Conservation (phyloP, 2,797 vertebrate species). For the Phyllotis vaccarum region DNA sequence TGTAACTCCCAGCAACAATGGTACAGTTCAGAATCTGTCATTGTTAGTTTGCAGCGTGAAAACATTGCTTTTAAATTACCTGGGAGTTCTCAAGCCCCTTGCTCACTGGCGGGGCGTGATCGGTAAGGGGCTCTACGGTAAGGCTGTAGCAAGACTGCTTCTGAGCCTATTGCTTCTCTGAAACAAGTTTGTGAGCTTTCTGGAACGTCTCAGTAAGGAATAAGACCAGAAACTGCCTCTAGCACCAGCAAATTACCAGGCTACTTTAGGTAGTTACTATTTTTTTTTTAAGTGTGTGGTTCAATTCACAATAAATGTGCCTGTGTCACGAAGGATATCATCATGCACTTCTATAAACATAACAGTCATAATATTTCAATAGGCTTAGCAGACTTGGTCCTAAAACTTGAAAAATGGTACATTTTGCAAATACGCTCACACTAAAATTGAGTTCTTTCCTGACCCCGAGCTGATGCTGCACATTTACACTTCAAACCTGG, state of each 20-base stretch:
- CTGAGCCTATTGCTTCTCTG: not conserved
- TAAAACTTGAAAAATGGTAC: constrained; percentile 47
- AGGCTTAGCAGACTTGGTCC: constrained; percentile 30
- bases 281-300: constrained; percentile 52
- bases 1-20: not conserved
- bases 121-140: too few species aligned
- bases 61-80: constrained; percentile 32
- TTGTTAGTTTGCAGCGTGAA: constrained; percentile 4
- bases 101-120: not conserved
- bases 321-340: constrained; percentile 7
- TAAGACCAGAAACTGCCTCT: not conserved
- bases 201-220: not conserved
- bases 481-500: constrained; percentile 92
- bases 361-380: constrained; percentile 47
- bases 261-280: constrained; percentile 19
- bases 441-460: constrained; percentile 87
- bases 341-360: constrained; percentile 19
- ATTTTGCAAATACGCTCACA: constrained; percentile 65
- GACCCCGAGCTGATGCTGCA: constrained; percentile 88
- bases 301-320: constrained; percentile 52
- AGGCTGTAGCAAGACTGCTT: constrained; percentile 6
- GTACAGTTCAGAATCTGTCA: not conserved
- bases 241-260: not conserved
- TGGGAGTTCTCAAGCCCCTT: not conserved
- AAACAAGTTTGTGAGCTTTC: constrained; percentile 5